These are phyloP conservation scores for Hypselothyrea guttata DNA, from an alignment of 2,888 invertebrate species.

Conservation along the genomic window DNA sequence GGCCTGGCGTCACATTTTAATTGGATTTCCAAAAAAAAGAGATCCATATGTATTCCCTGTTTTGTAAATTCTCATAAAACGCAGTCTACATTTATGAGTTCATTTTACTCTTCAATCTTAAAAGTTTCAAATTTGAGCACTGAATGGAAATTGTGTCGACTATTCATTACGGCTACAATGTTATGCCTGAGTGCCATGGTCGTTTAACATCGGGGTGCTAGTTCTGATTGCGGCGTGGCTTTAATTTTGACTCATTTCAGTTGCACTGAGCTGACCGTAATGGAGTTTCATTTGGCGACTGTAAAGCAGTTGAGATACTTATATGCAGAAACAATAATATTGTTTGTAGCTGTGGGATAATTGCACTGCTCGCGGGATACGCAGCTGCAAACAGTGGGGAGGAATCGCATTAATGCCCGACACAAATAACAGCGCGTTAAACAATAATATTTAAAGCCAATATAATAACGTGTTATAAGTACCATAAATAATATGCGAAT, in stretches of 20 bases:
- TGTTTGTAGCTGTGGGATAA: constrained; percentile 48
- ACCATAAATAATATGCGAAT: no score
- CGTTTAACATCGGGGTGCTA: constrained; percentile 29
- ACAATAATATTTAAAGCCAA: no score
- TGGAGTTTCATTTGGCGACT: constrained; percentile 45
- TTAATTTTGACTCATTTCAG: constrained; percentile 19
- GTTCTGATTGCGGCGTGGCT: constrained; percentile 14
- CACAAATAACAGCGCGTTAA: constrained; percentile 62
- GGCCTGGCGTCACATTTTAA: constrained; percentile 40
- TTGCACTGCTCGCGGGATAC: constrained; percentile 44
- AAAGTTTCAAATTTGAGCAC: constrained; percentile 26
- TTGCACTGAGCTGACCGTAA: constrained; percentile 33
- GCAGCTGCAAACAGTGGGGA: constrained; percentile 9
- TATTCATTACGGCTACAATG: constrained; percentile 37
- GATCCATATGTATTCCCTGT: constrained; percentile 7
- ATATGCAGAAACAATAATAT: constrained; percentile 7
- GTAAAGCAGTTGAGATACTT: constrained; percentile 42
- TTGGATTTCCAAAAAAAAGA: constrained; percentile 15
- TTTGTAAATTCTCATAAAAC: constrained; percentile 41
- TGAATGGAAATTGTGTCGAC: no score
- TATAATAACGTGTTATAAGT: no score
- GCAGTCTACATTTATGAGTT: constrained; percentile 39
- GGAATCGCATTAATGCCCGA: constrained; percentile 50
- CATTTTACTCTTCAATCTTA: constrained; percentile 25
- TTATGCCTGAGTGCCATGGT: constrained; percentile 55